These are phyloP conservation scores for Halocynthia roretzi DNA, from an alignment of 23 tunicate species.

Conservation along the genomic window DNA sequence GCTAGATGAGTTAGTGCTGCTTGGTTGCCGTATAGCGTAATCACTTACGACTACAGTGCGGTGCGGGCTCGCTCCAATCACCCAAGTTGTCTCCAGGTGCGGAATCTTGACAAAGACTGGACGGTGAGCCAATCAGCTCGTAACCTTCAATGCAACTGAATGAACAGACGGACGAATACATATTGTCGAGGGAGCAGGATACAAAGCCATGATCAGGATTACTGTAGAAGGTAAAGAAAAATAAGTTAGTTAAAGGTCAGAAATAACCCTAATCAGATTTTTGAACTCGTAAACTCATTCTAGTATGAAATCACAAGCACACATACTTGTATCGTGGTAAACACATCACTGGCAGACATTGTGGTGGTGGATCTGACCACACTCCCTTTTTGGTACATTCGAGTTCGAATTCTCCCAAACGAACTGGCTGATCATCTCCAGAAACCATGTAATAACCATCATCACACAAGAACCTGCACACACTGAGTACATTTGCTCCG, in stretches of 20 bases:
- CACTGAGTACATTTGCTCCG: constrained; percentile 23
- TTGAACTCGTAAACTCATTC: background rate
- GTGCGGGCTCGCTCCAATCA: constrained; percentile 49
- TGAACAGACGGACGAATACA: constrained; percentile 3
- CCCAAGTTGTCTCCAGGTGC: constrained; percentile 43
- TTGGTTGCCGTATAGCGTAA: too few relatives aligned
- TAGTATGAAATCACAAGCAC: background rate
- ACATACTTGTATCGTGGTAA: constrained; percentile 7
- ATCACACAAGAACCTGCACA: constrained; percentile 20
- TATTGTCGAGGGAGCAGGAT: constrained; percentile 19
- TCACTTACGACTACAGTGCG: constrained; percentile 41
- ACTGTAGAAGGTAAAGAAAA: background rate
- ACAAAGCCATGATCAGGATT: constrained; percentile 26
- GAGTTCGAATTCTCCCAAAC: background rate
- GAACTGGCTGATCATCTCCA: constrained; percentile 4
- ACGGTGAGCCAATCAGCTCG: constrained; percentile 20
- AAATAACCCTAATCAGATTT: too few relatives aligned
- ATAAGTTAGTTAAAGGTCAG: too few relatives aligned
- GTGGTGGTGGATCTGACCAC: constrained; percentile 17
- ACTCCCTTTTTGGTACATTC: background rate
- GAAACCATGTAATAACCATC: constrained; percentile 19
- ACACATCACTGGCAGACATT: constrained; percentile 7
- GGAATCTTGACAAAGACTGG: constrained; percentile 35
- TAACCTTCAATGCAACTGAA: constrained; percentile 41
- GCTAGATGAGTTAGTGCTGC: background rate